Evolutionary conservation across 1,140 invertebrate species (phyloP).

Genomic region (Drosophila parvula): DNA sequence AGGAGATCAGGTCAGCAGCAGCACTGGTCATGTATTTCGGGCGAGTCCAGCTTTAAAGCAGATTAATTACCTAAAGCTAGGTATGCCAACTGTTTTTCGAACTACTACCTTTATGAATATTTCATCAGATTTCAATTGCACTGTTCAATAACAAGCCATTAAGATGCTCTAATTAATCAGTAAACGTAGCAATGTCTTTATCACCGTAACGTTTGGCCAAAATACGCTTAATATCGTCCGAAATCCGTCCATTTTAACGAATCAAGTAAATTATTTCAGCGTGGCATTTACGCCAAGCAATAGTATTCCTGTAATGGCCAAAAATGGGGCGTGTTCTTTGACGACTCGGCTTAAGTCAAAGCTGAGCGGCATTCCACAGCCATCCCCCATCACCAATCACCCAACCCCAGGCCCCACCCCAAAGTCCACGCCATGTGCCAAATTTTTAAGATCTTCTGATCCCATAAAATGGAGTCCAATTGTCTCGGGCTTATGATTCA

Average conservation of each 20-base stretch:
- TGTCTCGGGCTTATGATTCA: conserved; percentile 31
- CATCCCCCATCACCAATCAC: conserved; percentile 2
- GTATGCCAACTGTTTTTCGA: neutral
- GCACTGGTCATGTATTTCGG: conserved; percentile 20
- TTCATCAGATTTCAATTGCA: no score
- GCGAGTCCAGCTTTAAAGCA: conserved; percentile 1
- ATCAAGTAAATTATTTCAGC: neutral
- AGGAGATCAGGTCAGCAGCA: conserved; percentile 3
- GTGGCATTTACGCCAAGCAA: conserved; percentile 12
- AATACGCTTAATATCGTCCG: neutral
- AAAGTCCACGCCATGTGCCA: conserved; percentile 21
- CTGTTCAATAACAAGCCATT: neutral
- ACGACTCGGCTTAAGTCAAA: conserved; percentile 9
- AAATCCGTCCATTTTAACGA: neutral
- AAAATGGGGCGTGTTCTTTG: conserved; percentile 24
- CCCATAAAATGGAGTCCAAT: conserved; percentile 38
- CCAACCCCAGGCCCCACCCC: conserved; percentile 21
- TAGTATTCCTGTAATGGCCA: neutral
- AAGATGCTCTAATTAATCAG: no score
- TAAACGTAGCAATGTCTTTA: no score
- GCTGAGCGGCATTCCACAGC: conserved; percentile 9
- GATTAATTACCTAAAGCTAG: conserved; percentile 27
- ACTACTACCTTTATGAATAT: neutral
- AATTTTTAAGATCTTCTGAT: conserved; percentile 23
- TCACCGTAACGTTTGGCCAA: no score